phyloP scores from a whole-genome alignment of 2,797 vertebrate species.

The Chaetophractus vellerosus region DNA sequence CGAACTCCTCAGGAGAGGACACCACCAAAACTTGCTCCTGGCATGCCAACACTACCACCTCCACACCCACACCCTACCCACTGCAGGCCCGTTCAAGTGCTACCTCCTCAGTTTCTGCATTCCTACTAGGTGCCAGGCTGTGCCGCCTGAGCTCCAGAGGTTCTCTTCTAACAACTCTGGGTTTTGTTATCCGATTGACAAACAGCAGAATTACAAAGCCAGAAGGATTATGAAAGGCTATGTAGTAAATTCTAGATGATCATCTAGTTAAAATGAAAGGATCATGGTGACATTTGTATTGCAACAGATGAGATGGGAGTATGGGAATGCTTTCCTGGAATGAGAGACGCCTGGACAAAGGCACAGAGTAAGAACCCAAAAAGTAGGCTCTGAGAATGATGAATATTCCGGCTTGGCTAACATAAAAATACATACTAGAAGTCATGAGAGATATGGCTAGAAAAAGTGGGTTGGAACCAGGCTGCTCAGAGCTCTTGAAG shows the following conservation, averaged over 20 bases:
- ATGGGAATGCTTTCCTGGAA: background rate
- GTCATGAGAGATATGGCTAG: background rate
- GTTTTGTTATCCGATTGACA: background rate
- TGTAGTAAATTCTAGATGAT: conserved; percentile 62
- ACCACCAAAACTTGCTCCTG: background rate
- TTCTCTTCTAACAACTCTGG: background rate
- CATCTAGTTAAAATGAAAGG: conserved; percentile 55
- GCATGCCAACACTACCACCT: background rate
- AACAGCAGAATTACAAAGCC: background rate
- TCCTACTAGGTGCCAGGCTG: background rate
- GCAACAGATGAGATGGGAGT: background rate
- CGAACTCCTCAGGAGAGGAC: conserved; percentile 46
- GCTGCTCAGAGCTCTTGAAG: background rate
- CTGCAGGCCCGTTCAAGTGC: background rate
- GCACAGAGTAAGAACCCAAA: background rate
- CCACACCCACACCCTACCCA: background rate
- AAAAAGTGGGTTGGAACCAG: background rate
- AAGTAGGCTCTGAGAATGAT: background rate
- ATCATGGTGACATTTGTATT: conserved; percentile 13
- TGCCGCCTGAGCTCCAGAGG: background rate
- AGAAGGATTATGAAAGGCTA: conserved; percentile 42
- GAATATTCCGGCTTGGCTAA: background rate
- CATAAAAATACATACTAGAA: conserved; percentile 2
- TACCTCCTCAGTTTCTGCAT: background rate
- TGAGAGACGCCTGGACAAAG: background rate